Conservation (phyloP, 2,797 vertebrate genomes). For the Sphaeramia orbicularis region DNA sequence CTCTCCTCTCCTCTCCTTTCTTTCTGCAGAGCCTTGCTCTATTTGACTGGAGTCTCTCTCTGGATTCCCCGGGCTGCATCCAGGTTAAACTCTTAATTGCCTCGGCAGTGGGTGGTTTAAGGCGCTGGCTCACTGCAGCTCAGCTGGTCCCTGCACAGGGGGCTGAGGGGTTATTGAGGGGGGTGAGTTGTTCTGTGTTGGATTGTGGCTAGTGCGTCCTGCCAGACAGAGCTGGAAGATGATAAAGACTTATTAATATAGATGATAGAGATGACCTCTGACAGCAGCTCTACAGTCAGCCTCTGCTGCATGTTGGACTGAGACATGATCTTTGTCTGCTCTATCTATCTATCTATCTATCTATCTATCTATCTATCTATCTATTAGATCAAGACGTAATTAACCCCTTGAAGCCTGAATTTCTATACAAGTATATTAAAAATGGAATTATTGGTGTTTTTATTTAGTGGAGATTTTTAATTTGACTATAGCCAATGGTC, state of each 20-base stretch:
- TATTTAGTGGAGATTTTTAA: too few species aligned
- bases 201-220: constrained; percentile 54
- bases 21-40: constrained; percentile 64
- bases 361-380: neutral
- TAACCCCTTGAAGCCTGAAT: too few species aligned
- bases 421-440: too few species aligned
- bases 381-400: too few species aligned
- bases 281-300: constrained; percentile 59
- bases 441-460: too few species aligned
- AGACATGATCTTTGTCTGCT: constrained; percentile 38
- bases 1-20: constrained; percentile 12
- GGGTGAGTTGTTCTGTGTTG: constrained; percentile 59
- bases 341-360: constrained; percentile 15
- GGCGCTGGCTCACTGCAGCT: constrained; percentile 70
- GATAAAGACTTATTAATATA: constrained; percentile 80
- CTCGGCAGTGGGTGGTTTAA: constrained; percentile 77
- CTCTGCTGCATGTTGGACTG: constrained; percentile 17
- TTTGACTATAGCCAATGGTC: too few species aligned
- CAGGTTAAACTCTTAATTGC: constrained; percentile 83
- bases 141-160: constrained; percentile 68
- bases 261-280: constrained; percentile 79
- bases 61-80: constrained; percentile 73
- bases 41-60: constrained; percentile 78
- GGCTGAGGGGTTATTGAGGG: constrained; percentile 53
- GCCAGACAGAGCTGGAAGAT: constrained; percentile 56